Percentiles rank a stretch among this genome's conserved stretches.
Evolutionary conservation across 2,797 vertebrate genomes (phyloP).

Genomic region (Busarellus nigricollis): DNA sequence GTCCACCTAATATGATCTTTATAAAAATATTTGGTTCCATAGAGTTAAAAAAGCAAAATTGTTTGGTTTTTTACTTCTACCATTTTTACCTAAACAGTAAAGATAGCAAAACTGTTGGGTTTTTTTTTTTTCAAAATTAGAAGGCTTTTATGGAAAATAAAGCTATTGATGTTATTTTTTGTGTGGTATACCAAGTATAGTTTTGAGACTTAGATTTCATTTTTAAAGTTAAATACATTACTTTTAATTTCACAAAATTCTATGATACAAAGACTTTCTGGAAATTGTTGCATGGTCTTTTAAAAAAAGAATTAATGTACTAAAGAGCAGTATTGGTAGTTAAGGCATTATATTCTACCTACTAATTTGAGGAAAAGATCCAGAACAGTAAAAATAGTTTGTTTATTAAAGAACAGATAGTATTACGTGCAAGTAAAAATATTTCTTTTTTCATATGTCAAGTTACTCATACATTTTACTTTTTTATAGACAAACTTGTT

Average conservation of each 20-base stretch:
- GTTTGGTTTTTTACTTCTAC: fast-evolving
- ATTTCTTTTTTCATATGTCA: neutral
- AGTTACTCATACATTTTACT: neutral
- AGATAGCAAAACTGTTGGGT: fast-evolving
- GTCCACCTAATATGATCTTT: neutral
- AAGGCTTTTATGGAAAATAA: neutral
- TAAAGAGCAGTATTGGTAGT: neutral
- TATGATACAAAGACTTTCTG: neutral
- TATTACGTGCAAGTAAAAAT: neutral
- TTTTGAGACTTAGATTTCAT: neutral
- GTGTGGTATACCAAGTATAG: neutral
- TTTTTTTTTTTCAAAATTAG: neutral
- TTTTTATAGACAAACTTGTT: neutral
- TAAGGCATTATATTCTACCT: neutral
- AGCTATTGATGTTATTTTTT: neutral
- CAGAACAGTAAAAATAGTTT: neutral
- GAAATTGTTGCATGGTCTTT: neutral
- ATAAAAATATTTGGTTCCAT: neutral
- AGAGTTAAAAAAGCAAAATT: neutral
- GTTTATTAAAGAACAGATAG: neutral
- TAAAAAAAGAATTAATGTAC: neutral
- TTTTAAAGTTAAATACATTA: neutral
- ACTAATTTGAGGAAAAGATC: neutral
- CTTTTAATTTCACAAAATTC: neutral
- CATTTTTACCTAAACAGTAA: neutral